Evolutionary conservation across 2,888 invertebrate genomes (phyloP).

Genomic region (Petrolisthes manimaculis): DNA sequence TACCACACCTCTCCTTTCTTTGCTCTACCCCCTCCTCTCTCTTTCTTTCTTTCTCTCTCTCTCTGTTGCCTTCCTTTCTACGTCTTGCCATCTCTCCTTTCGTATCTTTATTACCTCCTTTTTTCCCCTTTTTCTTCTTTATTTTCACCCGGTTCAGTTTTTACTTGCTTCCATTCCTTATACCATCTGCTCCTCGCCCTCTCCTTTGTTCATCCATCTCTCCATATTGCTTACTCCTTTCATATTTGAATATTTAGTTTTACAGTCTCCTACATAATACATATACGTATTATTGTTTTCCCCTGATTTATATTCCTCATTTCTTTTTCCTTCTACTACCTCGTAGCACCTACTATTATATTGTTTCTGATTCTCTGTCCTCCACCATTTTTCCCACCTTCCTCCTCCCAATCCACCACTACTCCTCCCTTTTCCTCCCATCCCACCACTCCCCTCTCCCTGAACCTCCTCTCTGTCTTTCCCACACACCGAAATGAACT

Average conservation of each 20-base stretch:
- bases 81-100: neutral
- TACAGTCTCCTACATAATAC: neutral
- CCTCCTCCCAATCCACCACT: neutral
- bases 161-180: neutral
- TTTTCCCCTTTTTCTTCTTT: neutral
- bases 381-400: neutral
- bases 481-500: neutral
- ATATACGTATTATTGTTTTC: neutral
- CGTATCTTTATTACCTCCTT: neutral
- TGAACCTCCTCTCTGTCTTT: neutral
- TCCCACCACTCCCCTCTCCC: neutral
- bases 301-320: neutral
- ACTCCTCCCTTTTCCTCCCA: neutral
- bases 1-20: neutral
- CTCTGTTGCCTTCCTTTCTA: neutral
- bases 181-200: neutral
- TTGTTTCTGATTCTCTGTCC: neutral
- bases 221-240: neutral
- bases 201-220: neutral
- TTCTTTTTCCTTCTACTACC: neutral
- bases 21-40: neutral
- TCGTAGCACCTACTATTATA: neutral
- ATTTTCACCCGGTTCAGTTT: neutral
- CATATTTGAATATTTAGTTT: neutral
- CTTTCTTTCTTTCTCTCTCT: constrained; percentile 26